phyloP scores from a whole-genome alignment of 2,113 vertebrate species.

The Lophochroa leadbeateri region DNA sequence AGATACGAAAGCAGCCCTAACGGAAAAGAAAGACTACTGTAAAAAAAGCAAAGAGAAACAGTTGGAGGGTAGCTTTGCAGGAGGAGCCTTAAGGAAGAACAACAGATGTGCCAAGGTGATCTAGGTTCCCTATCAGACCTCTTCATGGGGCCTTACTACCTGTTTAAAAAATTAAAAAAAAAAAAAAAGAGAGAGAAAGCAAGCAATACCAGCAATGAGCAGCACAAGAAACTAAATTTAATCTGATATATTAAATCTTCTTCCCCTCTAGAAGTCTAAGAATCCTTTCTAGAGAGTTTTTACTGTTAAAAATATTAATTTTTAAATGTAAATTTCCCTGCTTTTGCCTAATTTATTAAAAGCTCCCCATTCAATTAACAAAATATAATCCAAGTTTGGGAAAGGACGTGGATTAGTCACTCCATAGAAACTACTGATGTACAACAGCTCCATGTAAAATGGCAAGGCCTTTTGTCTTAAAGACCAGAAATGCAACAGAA shows the following conservation, averaged over 20 bases:
- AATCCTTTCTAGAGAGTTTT: neutral
- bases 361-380: constrained; percentile 16
- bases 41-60: neutral
- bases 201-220: neutral
- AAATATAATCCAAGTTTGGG: constrained; percentile 17
- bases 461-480: constrained; percentile 75
- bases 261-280: neutral
- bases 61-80: neutral
- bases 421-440: neutral
- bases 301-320: neutral
- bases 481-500: constrained; percentile 72
- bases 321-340: neutral
- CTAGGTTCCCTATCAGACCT: neutral
- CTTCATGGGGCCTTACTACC: neutral
- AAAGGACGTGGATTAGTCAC: constrained; percentile 21
- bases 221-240: neutral
- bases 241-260: neutral
- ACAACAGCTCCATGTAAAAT: constrained; percentile 47
- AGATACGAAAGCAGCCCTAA: neutral
- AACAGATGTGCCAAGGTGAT: neutral
- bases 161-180: neutral
- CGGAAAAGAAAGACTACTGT: neutral
- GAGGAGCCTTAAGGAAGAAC: neutral
- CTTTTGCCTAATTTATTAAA: constrained; percentile 1
- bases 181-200: neutral